These are phyloP conservation scores for Ferrisia virgata DNA, from an alignment of 2,888 invertebrate species.

Conservation along the genomic window DNA sequence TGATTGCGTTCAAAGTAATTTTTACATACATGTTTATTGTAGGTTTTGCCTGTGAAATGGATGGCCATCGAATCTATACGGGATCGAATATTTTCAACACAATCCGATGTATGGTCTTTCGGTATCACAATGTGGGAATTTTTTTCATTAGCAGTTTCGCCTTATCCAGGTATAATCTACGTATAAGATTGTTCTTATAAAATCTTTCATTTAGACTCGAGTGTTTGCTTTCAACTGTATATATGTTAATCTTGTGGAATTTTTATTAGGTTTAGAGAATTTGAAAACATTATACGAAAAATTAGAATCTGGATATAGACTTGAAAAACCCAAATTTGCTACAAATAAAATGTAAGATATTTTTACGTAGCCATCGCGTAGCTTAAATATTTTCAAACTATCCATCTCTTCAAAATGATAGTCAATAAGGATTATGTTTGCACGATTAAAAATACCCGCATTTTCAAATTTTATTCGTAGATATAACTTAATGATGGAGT, in stretches of 20 bases:
- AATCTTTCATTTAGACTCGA: too few relatives aligned
- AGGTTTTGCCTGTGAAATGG: slow-evolving; percentile 89
- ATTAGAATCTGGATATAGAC: slow-evolving; percentile 78
- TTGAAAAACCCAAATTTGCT: slow-evolving; percentile 81
- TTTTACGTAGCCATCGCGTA: too few relatives aligned
- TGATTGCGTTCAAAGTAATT: neutral
- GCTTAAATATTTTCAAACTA: slow-evolving; percentile 47
- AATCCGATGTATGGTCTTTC: slow-evolving; percentile 92
- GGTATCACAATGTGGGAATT: slow-evolving; percentile 88
- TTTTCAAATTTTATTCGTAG: too few relatives aligned
- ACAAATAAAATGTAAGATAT: slow-evolving; percentile 65
- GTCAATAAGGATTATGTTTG: too few relatives aligned
- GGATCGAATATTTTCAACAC: slow-evolving; percentile 86
- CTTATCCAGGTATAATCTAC: slow-evolving; percentile 71
- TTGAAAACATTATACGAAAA: slow-evolving; percentile 68
- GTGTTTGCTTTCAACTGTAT: neutral
- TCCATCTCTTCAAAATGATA: too few relatives aligned
- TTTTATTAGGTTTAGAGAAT: slow-evolving; percentile 62
- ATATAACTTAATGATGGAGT: neutral
- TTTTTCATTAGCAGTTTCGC: slow-evolving; percentile 78
- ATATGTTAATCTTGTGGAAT: neutral
- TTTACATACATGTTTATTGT: slow-evolving; percentile 54
- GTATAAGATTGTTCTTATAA: too few relatives aligned
- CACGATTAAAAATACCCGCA: too few relatives aligned
- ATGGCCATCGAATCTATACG: slow-evolving; percentile 89